Evolutionary conservation across 2,797 vertebrate species (phyloP).

Genomic region (Pempheris klunzingeri): DNA sequence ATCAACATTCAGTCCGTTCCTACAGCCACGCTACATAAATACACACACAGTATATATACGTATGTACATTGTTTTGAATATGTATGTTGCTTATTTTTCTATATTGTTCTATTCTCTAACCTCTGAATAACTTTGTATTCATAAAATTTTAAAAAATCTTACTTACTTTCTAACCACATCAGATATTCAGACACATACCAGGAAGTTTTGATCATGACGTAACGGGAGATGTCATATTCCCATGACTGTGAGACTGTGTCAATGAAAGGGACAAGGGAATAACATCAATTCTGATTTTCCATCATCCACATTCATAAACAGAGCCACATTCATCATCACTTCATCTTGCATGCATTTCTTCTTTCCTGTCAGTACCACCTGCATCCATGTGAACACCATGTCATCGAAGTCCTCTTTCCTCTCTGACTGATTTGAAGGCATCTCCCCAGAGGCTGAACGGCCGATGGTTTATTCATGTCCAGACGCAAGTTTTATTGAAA

Average conservation of each 20-base stretch:
- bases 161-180: too few relatives aligned
- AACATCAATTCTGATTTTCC: constrained; percentile 14
- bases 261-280: constrained; percentile 14
- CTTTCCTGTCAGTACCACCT: constrained; percentile 22
- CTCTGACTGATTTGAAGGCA: constrained; percentile 46
- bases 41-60: not conserved
- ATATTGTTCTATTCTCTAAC: too few relatives aligned
- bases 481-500: constrained; percentile 67
- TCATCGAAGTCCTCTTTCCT: constrained; percentile 23
- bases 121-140: too few relatives aligned
- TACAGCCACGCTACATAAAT: not conserved
- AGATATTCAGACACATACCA: constrained; percentile 1
- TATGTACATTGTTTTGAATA: too few relatives aligned
- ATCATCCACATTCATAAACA: constrained; percentile 24
- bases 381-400: constrained; percentile 6
- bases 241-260: not conserved
- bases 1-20: not conserved
- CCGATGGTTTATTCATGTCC: constrained; percentile 69
- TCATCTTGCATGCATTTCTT: constrained; percentile 25
- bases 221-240: too few relatives aligned
- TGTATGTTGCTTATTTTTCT: too few relatives aligned
- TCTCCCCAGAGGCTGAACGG: constrained; percentile 4
- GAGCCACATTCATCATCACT: constrained; percentile 5
- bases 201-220: not conserved
- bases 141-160: too few relatives aligned